Percentiles rank a stretch among this genome's conserved stretches.
These are phyloP conservation scores for Calliphora vomitoria DNA, from an alignment of 2,888 invertebrate genomes.

Conservation along the genomic window DNA sequence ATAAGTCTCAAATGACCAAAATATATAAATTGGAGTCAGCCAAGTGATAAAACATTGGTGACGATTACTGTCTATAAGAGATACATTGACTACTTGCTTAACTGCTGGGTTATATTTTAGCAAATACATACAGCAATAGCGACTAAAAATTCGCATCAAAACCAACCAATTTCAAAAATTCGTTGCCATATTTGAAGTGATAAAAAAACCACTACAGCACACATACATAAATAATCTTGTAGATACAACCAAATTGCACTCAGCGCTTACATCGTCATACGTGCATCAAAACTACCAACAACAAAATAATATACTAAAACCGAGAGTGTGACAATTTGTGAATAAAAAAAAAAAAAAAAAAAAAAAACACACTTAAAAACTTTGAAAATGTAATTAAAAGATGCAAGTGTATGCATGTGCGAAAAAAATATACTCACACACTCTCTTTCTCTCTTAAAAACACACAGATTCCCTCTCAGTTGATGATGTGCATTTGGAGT, in stretches of 20 bases:
- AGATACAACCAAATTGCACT: conserved; percentile 2
- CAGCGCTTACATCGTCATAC: neutral
- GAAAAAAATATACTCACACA: neutral
- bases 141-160: too few species aligned
- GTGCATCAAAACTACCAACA: neutral
- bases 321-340: conserved; percentile 14
- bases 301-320: conserved; percentile 5
- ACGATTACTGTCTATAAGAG: too few species aligned
- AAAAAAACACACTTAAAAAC: conserved; percentile 43
- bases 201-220: neutral
- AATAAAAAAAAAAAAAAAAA: conserved; percentile 29
- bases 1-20: too few species aligned
- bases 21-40: too few species aligned
- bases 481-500: neutral
- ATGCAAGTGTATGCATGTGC: conserved; percentile 7
- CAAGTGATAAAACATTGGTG: too few species aligned
- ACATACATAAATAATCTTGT: too few species aligned
- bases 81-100: too few species aligned
- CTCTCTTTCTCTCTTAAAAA: neutral
- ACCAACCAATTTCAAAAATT: neutral
- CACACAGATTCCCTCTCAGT: neutral
- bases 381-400: conserved; percentile 39
- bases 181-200: conserved; percentile 16
- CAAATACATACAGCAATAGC: too few species aligned
- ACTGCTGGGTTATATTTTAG: too few species aligned